Evolutionary conservation across 2,888 invertebrate genomes (phyloP).

Genomic region (Bombyx huttoni): DNA sequence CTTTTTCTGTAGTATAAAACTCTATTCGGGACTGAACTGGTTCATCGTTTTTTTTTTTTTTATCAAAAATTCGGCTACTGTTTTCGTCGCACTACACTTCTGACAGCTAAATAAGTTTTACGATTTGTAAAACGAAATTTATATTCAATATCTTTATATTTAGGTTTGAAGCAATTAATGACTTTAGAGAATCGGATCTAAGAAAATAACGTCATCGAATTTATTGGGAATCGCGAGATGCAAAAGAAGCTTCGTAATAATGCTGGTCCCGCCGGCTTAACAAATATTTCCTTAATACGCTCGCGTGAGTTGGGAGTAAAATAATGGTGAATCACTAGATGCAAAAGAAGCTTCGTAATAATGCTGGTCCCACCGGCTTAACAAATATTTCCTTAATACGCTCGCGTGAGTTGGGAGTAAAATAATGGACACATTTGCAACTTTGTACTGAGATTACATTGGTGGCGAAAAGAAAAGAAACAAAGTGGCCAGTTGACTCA

Average conservation of each 20-base stretch:
- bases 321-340: too few relatives aligned
- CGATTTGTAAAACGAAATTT: background rate
- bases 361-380: too few relatives aligned
- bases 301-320: constrained; percentile 31
- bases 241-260: background rate
- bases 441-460: constrained; percentile 36
- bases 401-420: constrained; percentile 29
- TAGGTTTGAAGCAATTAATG: background rate
- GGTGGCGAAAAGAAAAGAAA: constrained; percentile 26
- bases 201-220: background rate
- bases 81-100: background rate
- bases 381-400: constrained; percentile 17
- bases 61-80: background rate
- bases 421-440: constrained; percentile 39
- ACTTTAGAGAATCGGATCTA: background rate
- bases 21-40: background rate
- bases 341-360: too few relatives aligned
- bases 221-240: background rate
- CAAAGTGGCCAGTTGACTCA: constrained; percentile 43
- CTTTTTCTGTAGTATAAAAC: background rate
- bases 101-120: background rate
- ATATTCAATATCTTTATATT: background rate
- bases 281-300: constrained; percentile 17
- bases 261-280: constrained; percentile 3
- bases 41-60: background rate